Conservation (phyloP, 2,797 vertebrate genomes). For the Rhinatrema bivittatum region DNA sequence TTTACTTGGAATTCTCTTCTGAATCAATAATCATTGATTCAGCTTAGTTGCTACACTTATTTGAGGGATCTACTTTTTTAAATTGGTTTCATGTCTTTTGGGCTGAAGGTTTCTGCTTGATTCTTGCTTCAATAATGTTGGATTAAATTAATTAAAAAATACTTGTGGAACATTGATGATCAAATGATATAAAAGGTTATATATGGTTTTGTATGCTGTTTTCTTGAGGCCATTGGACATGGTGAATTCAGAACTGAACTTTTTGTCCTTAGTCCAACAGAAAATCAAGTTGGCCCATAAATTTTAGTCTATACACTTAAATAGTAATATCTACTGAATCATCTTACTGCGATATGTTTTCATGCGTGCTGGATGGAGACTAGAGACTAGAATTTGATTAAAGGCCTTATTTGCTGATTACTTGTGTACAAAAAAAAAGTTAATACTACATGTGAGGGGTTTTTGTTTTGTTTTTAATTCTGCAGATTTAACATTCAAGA, state of each 20-base stretch:
- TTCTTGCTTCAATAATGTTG: conserved; percentile 42
- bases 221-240: conserved; percentile 39
- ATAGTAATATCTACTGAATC: conserved; percentile 68
- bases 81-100: too few relatives aligned
- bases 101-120: conserved; percentile 49
- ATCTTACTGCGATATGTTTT: conserved; percentile 29
- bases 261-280: conserved; percentile 57
- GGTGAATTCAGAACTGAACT: conserved; percentile 51
- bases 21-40: conserved; percentile 20
- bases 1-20: conserved; percentile 20
- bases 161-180: conserved; percentile 37
- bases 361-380: conserved; percentile 32
- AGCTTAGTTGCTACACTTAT: conserved; percentile 27
- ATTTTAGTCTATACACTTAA: conserved; percentile 69
- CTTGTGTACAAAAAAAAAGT: conserved; percentile 27
- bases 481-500: too few relatives aligned
- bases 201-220: conserved; percentile 45
- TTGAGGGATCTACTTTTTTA: too few relatives aligned
- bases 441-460: too few relatives aligned
- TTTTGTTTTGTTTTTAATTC: too few relatives aligned
- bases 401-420: conserved; percentile 17
- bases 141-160: conserved; percentile 35
- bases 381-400: conserved; percentile 25
- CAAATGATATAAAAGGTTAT: conserved; percentile 36
- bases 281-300: conserved; percentile 41